phyloP scores from a whole-genome alignment of 1,140 invertebrate species.

The Philotrypesis tridentata region DNA sequence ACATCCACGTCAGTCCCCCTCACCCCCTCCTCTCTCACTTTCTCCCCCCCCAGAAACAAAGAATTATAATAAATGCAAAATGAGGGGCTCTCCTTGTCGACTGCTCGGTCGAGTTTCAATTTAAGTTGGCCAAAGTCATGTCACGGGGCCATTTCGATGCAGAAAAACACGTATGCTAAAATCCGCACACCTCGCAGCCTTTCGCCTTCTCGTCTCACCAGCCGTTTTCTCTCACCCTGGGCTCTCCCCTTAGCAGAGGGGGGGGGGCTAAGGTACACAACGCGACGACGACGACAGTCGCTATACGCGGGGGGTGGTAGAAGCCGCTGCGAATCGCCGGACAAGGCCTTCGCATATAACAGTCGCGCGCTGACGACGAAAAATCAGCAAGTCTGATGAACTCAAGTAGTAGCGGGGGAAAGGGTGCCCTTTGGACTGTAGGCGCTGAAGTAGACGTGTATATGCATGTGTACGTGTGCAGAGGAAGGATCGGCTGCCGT shows the following conservation, averaged over 20 bases:
- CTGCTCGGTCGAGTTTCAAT: constrained; percentile 67
- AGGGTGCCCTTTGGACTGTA: constrained; percentile 33
- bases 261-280: neutral
- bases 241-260: neutral
- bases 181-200: neutral
- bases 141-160: constrained; percentile 70
- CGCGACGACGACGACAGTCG: too few species aligned
- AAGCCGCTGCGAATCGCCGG: constrained; percentile 55
- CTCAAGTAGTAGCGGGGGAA: constrained; percentile 55
- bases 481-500: neutral
- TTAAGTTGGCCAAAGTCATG: constrained; percentile 66
- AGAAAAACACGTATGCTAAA: constrained; percentile 60
- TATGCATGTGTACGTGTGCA: too few species aligned
- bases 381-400: constrained; percentile 72
- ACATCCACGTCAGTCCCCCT: too few species aligned
- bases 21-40: too few species aligned
- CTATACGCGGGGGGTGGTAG: constrained; percentile 31
- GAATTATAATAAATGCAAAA: neutral
- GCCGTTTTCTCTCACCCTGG: constrained; percentile 9
- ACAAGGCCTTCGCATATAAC: constrained; percentile 54
- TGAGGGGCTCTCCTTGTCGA: neutral
- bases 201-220: neutral
- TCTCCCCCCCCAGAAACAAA: neutral
- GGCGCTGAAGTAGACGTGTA: constrained; percentile 39
- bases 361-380: constrained; percentile 56